Evolutionary conservation across 92 coral and sea anemone species (phyloP), one percentile per base, ranked within the genome.

Genomic region (Heliopora coerulea): DNA sequence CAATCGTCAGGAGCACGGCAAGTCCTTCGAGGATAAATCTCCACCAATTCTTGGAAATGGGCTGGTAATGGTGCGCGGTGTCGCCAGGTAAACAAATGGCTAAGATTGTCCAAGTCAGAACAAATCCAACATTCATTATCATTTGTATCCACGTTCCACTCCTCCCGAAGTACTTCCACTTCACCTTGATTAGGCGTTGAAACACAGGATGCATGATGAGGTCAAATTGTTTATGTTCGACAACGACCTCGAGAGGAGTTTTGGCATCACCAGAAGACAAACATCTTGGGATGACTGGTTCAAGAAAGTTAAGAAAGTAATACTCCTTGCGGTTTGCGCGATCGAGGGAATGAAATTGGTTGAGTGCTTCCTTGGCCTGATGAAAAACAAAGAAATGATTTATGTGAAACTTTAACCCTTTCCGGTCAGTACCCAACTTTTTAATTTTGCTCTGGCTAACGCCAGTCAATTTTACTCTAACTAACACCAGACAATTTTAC

Each of bases 121-220:
- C 78, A 39, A 86, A 80, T 1, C 84, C 63, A 21, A 83, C 56
- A 59, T 86, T 83, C 48, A 83, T 65, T 19, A 86, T 54, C 49
- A 86, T 83, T 21, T 82, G 85, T 8, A 60, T 52, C 87, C 87
- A 86, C 40, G 78, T 46, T 9, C 74, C 84, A 20, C 78, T 64
- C 31, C 34, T 20, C 31, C 88, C 91, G 46, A 79, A 73, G 44
- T 72, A 86, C 25, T 46, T 26, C 91, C 91, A 86, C 54, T 86
- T 86, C 8, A 83, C 82, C n/a, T 83, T 83, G 48, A 86, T 83
- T n/a, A 86, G 82, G 32, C 91, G 85, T 40, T 79, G 88, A 60
- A 86, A 86, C 24, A 84, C 78, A 14, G 91, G 91, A 56, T 86
- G 91, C 91, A 83, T 79, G 42, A 86, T 62, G 13, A 86, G 72